Conservation (phyloP, 2,113 vertebrate species). For the Brachyistius frenatus region DNA sequence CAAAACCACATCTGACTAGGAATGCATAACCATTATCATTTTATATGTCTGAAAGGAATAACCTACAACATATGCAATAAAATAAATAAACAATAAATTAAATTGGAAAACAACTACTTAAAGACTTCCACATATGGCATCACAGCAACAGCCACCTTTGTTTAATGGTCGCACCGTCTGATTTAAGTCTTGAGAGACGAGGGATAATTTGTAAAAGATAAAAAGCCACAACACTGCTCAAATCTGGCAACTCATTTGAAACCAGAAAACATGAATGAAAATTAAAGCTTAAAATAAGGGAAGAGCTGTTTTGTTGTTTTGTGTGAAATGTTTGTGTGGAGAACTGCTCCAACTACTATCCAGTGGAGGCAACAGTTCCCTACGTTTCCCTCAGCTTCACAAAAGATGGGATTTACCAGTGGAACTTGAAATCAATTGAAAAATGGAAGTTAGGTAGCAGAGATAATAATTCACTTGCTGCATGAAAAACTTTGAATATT, state of each 20-base stretch:
- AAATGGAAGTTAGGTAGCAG: no score
- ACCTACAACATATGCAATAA: constrained; percentile 47
- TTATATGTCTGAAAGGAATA: constrained; percentile 27
- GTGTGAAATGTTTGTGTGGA: not conserved
- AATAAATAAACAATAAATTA: constrained; percentile 82
- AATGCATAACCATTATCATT: not conserved
- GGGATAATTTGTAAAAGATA: not conserved
- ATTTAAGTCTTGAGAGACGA: not conserved
- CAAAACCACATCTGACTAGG: constrained; percentile 13
- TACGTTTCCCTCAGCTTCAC: not conserved
- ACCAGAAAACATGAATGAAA: not conserved
- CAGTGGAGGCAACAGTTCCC: not conserved
- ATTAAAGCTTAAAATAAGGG: constrained; percentile 18
- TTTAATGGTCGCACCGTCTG: constrained; percentile 9
- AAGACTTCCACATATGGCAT: constrained; percentile 30
- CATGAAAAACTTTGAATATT: not conserved
- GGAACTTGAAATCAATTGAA: no score
- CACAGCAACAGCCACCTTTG: constrained; percentile 11
- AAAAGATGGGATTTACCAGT: not conserved
- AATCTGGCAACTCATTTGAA: constrained; percentile 3
- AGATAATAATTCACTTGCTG: not conserved
- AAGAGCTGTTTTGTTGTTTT: not conserved
- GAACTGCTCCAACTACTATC: not conserved
- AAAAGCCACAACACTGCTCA: not conserved
- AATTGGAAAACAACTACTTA: constrained; percentile 50